phyloP scores from a whole-genome alignment of 2,797 vertebrate genomes.

The Oceanodroma leucorhoa region DNA sequence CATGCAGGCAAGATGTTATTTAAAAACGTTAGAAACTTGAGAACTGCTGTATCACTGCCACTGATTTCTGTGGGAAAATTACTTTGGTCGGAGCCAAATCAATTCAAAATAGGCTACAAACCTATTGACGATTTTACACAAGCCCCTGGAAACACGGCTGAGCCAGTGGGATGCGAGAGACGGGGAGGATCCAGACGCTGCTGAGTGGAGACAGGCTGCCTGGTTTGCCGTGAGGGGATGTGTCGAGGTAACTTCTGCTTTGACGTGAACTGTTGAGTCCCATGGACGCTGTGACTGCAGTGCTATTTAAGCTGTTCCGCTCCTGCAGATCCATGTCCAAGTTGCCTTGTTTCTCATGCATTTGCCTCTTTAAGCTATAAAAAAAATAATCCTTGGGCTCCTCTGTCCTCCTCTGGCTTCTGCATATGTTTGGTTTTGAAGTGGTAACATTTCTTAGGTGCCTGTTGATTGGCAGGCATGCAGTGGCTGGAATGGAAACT shows the following conservation, averaged over 20 bases:
- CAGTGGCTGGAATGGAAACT: not conserved
- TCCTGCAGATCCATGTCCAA: not conserved
- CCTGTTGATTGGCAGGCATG: not conserved
- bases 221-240: not conserved
- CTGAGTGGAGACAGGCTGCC: fast-evolving
- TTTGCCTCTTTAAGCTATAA: not conserved
- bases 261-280: not conserved
- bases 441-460: not conserved
- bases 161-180: not conserved
- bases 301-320: not conserved
- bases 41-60: not conserved
- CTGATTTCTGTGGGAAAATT: not conserved
- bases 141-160: not conserved
- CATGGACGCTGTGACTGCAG: not conserved
- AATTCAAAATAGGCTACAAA: not conserved
- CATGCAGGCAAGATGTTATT: not conserved
- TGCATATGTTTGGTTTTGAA: not conserved
- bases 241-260: not conserved
- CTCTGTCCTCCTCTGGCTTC: not conserved
- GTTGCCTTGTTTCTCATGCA: not conserved
- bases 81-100: not conserved
- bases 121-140: not conserved
- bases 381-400: not conserved
- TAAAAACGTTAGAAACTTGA: not conserved
- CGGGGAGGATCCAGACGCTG: fast-evolving